Percentiles rank a stretch among this genome's conserved stretches.
Evolutionary conservation across 2,113 vertebrate genomes (phyloP).

Genomic region (Ceuthmochares aereus): DNA sequence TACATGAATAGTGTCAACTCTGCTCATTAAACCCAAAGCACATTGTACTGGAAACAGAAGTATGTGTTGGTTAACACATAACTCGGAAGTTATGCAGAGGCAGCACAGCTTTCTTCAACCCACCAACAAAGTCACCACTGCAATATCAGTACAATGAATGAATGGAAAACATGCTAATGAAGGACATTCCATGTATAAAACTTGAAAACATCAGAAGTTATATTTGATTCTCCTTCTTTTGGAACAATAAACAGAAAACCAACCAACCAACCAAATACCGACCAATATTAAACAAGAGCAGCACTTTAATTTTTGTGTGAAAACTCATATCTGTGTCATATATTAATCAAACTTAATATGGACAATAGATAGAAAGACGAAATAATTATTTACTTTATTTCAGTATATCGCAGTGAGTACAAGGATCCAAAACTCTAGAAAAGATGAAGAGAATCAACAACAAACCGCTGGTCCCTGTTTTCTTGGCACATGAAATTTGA

Average conservation of each 20-base stretch:
- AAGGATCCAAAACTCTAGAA: not conserved
- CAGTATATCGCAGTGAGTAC: rapidly evolving
- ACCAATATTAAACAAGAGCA: not conserved
- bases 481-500: not conserved
- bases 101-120: rapidly evolving
- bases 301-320: not conserved
- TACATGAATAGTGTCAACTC: not conserved
- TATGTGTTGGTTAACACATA: not conserved
- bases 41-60: not conserved
- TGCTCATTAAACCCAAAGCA: not conserved
- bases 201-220: not conserved
- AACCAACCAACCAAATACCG: not conserved
- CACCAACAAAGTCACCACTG: not conserved
- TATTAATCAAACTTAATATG: not conserved
- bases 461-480: not conserved
- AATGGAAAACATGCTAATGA: not conserved
- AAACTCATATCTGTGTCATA: not conserved
- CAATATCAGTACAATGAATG: not conserved
- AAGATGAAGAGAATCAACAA: not conserved
- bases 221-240: not conserved
- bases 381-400: not conserved
- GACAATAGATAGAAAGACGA: not conserved
- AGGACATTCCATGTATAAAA: not conserved
- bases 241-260: not conserved
- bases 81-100: not conserved